Evolutionary conservation across 1,140 invertebrate genomes (phyloP), one percentile per base, ranked within the genome.

Genomic region (Pristionchus pacificus): DNA sequence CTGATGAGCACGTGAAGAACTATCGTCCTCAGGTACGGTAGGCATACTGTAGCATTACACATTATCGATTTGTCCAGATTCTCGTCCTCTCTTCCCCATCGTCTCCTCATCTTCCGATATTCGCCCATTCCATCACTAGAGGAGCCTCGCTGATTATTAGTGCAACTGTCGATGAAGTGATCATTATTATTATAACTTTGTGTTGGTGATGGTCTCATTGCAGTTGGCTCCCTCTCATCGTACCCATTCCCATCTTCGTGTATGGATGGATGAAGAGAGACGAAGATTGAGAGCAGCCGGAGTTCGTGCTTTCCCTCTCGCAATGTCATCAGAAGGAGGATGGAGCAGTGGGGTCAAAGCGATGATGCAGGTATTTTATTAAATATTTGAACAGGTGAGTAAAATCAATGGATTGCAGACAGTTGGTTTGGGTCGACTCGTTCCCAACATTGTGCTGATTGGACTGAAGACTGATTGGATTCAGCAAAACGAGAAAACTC

Each of bases 361-460:
- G 14, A 68, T 87, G 1, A 78, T 87, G 73, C 85, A 86, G 83
- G 84, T 85, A 72, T 60, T 10, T 49, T 19, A 10, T 49, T 49
- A 49, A 6, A 49, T 19, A 49, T 19, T 49, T 49, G 6, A 49
- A 49, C 38, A 10, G 38, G 6, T 10, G 38, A 10, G 6, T 6
- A 10, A 6, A 49, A 10, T 49, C 19, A 49, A 10, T 49, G 38
- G 19, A 49, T 19, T 49, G 29, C 72, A 88, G 86, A 79, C 78
- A 3, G 86, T 90, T 1, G 95, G 95, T 13, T 88, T 97, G 25
- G 95, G 95, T 1, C 93, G 94, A 85, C 87, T 98, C 38, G 87
- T 89, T 15, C 95, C 95, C 0, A 98, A 98, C 84, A 92, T 96
- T 31, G 85, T 97, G 28, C 86, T 98, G 75, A 90, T 98, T 88